Base-by-base conservation (phyloP, 2,113 vertebrate genomes). In the Formicarius rufipectus region DNA sequence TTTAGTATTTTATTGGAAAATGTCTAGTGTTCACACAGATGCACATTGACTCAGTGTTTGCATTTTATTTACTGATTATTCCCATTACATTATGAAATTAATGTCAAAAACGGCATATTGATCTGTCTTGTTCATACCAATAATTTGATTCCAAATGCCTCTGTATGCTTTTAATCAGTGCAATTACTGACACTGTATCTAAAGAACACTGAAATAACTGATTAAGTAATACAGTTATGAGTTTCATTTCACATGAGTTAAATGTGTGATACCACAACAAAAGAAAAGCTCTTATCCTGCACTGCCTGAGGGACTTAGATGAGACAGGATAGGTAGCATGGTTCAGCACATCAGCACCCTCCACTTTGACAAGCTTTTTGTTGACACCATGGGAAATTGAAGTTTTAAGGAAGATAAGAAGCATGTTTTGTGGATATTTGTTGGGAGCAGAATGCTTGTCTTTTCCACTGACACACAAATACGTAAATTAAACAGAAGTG, bases 351-450 rank as follows among this genome's bases (percentile, higher is more conserved):
- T 72, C 67, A 83, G 37, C 55, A 83, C 18, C 7, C 33, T 94
- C 53, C 60, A n/a, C 40, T 63, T 75, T 64, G 79, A 83, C 73
- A 89, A 75, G 64, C 44, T 68, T 92, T 95, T 87, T 90, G 86
- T 90, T 81, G 79, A 67, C 68, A 39, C 72, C 52, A 58, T 58
- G n/a, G 40, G 62, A 87, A 94, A 60, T 30, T 42, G 23, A 89
- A 86, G 25, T 90, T 88, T 64, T 53, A 67, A 64, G 44, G 35
- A 94, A 77, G 82, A 77, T 87, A 62, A 94, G 50, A 88, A 80
- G 49, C 40, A 67, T 94, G 55, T 87, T 96, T 89, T 49, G 73
- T 79, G 88, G 66, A 14, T 95, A 52, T 87, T 92, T 94, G 69
- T 76, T 79, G 88, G 55, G 56, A 81, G 79, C 60, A 81, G 80